Evolutionary conservation across 2,797 vertebrate genomes (phyloP), one percentile per base, ranked within the genome.

Genomic region (Sebastes baramenuke): DNA sequence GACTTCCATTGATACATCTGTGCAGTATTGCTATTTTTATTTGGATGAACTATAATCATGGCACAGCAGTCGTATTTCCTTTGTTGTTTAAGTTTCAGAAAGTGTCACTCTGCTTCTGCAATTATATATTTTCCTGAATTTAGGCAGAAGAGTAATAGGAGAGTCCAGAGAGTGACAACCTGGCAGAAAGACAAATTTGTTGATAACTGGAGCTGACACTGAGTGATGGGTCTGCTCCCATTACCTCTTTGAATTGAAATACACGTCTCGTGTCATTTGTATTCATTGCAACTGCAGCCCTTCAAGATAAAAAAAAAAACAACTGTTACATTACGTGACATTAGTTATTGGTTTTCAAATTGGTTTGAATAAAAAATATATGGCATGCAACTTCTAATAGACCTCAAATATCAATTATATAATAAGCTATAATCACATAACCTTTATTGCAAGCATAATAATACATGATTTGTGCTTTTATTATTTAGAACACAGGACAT

Each of bases 191-290:
- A 95, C 94, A 85, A 91, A 92, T 96, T 95, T 95, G 93, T 94
- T 96, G 94, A 94, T 95, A 95, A 89, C 90, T 55, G 88, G 18
- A 52, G 36, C 84, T 94, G 96, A 95, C 96, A 96, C 90, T 95
- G 96, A 96, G 81, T 94, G 95, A 96, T 95, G 93, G 92, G 90
- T 83, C 93, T 93, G 84, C 89, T 94, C 90, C 94, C 88, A 90
- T 95, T 96, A 96, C 94, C 94, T 95, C 94, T 89, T 89, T 84
- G 92, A 95, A 96, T 94, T 94, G 94, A 95, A 95, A 95, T 96
- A 93, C 92, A 93, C 92, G 94, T 93, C 93, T 91, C 16, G 87
- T 95, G 91, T 95, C 75, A 90, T 93, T 90, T 81, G 92, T 96
- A 94, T 93, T 94, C 94, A 94, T 91, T 94, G 93, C 92, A 93